Conservation (phyloP, 2,113 vertebrate species). For the Serinus canaria region DNA sequence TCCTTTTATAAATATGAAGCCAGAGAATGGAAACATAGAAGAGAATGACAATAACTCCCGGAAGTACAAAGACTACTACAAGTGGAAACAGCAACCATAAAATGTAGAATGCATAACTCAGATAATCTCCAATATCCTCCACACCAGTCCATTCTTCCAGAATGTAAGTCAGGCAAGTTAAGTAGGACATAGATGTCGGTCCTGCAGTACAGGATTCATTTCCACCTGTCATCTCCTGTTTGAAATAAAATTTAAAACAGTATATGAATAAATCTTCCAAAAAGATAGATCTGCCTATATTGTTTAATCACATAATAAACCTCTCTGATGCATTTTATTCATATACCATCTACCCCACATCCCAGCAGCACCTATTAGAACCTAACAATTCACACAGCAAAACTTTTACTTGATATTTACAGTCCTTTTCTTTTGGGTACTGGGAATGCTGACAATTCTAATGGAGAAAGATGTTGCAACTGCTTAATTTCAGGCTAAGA, state of each 20-base stretch:
- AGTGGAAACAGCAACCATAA: slow-evolving; percentile 93
- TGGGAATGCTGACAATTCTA: not conserved
- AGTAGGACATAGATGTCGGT: slow-evolving; percentile 66
- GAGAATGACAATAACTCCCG: slow-evolving; percentile 78
- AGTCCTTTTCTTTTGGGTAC: not conserved
- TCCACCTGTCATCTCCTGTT: slow-evolving; percentile 75
- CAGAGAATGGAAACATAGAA: slow-evolving; percentile 90
- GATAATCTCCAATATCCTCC: slow-evolving; percentile 86
- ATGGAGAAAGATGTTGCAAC: not conserved
- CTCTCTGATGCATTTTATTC: not conserved
- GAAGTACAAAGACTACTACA: slow-evolving; percentile 83
- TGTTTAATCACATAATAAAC: not conserved
- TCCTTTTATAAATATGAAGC: slow-evolving; percentile 94
- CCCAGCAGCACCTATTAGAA: not conserved
- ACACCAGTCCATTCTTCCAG: slow-evolving; percentile 85
- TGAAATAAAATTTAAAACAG: not conserved
- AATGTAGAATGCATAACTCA: slow-evolving; percentile 88
- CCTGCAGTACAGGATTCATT: slow-evolving; percentile 83
- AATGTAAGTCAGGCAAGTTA: slow-evolving; percentile 80
- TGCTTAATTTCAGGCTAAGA: not conserved
- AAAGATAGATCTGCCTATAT: not conserved
- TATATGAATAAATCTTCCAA: not conserved
- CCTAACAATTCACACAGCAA: not conserved
- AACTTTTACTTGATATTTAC: not conserved
- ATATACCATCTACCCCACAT: not conserved